Evolutionary conservation across 1,140 invertebrate species (phyloP).

Genomic region (Lasioglossum baleicum): DNA sequence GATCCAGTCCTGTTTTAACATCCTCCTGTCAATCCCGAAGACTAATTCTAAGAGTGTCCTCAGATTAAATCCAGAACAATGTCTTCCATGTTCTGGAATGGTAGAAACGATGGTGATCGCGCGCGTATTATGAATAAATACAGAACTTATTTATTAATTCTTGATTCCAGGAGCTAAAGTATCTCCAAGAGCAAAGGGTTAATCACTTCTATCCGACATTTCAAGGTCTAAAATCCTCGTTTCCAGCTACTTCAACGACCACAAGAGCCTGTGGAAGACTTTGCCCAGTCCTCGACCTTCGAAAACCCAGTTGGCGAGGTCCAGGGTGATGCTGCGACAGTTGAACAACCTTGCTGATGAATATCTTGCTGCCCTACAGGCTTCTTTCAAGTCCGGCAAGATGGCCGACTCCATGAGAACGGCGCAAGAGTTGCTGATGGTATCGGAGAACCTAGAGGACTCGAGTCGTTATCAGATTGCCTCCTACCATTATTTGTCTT

Average conservation of each 20-base stretch:
- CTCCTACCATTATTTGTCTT: constrained; percentile 58
- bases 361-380: constrained; percentile 52
- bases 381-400: constrained; percentile 53
- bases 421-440: constrained; percentile 54
- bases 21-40: background rate
- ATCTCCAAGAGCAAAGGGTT: too few species aligned
- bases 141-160: too few species aligned
- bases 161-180: too few species aligned
- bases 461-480: constrained; percentile 51
- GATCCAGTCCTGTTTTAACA: too few species aligned
- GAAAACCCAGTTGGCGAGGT: constrained; percentile 21
- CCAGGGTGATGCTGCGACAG: constrained; percentile 47
- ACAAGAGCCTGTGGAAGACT: constrained; percentile 47
- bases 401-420: constrained; percentile 43
- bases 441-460: constrained; percentile 34
- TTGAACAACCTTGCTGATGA: constrained; percentile 36
- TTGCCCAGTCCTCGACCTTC: background rate
- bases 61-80: background rate
- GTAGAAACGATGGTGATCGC: too few species aligned
- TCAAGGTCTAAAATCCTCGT: background rate
- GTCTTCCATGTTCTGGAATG: background rate
- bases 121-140: too few species aligned
- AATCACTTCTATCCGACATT: too few species aligned
- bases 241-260: constrained; percentile 63
- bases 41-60: background rate